Evolutionary conservation across 2,888 invertebrate species (phyloP).

Genomic region (Meliscaeva auricollis): DNA sequence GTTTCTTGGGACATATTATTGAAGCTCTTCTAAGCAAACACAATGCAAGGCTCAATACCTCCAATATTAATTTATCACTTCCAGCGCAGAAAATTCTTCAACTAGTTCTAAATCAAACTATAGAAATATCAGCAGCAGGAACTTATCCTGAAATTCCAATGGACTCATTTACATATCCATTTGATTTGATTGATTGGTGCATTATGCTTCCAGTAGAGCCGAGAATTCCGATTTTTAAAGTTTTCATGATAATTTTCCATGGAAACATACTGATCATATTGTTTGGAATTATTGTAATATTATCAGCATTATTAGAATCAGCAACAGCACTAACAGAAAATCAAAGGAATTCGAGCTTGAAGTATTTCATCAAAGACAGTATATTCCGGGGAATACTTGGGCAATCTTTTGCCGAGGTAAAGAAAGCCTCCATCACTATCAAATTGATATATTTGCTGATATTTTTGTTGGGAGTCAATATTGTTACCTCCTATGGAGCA

Average conservation of each 20-base stretch:
- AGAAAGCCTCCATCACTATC: slow-evolving; percentile 15
- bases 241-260: slow-evolving; percentile 39
- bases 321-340: not conserved
- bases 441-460: slow-evolving; percentile 43
- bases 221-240: slow-evolving; percentile 17
- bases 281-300: not conserved
- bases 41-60: slow-evolving; percentile 16
- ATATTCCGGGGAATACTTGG: slow-evolving; percentile 48
- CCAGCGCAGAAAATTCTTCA: slow-evolving; percentile 12
- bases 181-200: slow-evolving; percentile 64
- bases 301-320: slow-evolving; percentile 15
- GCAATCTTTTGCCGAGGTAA: slow-evolving; percentile 24
- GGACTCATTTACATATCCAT: slow-evolving; percentile 66
- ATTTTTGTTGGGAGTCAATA: slow-evolving; percentile 27
- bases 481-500: slow-evolving; percentile 28
- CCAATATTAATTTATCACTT: slow-evolving; percentile 5
- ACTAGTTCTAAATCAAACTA: slow-evolving; percentile 20
- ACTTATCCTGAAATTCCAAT: not conserved
- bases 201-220: slow-evolving; percentile 67
- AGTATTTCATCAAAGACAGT: slow-evolving; percentile 30
- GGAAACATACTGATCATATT: not conserved
- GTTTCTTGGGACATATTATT: slow-evolving; percentile 36
- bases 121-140: slow-evolving; percentile 59
- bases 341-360: not conserved
- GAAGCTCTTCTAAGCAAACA: slow-evolving; percentile 21